phyloP scores from a whole-genome alignment of 2,888 invertebrate species.

The Halocaridina rubra region DNA sequence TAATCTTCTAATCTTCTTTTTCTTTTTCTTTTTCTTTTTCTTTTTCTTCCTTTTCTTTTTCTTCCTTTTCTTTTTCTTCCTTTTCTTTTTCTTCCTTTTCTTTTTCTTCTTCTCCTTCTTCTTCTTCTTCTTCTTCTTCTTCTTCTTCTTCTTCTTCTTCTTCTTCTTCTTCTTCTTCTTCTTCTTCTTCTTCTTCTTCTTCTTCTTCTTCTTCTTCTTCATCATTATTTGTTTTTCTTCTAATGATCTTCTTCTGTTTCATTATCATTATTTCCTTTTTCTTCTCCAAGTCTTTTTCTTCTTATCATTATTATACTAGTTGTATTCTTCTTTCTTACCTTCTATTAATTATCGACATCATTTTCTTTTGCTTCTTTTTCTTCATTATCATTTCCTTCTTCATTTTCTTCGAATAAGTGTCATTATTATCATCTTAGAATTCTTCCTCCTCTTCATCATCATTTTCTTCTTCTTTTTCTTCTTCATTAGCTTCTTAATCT shows the following conservation, averaged over 20 bases:
- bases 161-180: neutral
- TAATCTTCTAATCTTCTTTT: neutral
- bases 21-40: neutral
- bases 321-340: too few species aligned
- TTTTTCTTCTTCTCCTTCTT: neutral
- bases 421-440: neutral
- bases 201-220: neutral
- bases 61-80: neutral
- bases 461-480: neutral
- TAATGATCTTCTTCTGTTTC: neutral
- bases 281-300: neutral
- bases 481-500: neutral
- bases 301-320: neutral
- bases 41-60: neutral
- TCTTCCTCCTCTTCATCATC: neutral
- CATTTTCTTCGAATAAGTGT: neutral
- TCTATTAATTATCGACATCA: too few species aligned
- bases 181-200: neutral
- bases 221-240: neutral
- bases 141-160: neutral
- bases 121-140: neutral
- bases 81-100: neutral
- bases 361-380: neutral
- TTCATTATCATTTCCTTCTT: neutral
- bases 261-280: neutral